phyloP scores from a whole-genome alignment of 92 coral and sea anemone genomes.

The Siderastrea siderea region DNA sequence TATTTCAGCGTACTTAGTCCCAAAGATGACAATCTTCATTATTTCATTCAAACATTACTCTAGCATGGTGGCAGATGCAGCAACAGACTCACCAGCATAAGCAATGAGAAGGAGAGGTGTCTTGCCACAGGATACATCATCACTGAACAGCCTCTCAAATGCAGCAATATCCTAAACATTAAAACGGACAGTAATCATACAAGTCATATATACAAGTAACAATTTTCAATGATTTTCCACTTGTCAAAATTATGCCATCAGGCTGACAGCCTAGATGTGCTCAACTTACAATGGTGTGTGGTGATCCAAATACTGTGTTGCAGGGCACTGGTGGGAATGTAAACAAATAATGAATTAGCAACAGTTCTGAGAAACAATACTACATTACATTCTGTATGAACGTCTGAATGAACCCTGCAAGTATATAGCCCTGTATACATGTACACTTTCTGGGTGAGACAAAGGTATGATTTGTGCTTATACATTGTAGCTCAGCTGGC shows the following conservation, averaged over 20 bases:
- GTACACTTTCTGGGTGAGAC: too few species aligned
- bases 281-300: conserved; percentile 91
- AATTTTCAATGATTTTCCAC: neutral
- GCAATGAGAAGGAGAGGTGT: conserved; percentile 95
- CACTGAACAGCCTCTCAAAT: conserved; percentile 96
- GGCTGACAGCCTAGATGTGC: neutral
- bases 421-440: too few species aligned
- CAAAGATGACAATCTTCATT: too few species aligned
- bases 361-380: neutral
- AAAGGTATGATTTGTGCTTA: too few species aligned
- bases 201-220: neutral
- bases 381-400: neutral
- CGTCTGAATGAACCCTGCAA: too few species aligned
- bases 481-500: too few species aligned
- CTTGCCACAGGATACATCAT: conserved; percentile 98
- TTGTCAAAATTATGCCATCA: neutral
- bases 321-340: conserved; percentile 81
- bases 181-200: neutral
- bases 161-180: conserved; percentile 92
- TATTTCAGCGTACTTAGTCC: too few species aligned
- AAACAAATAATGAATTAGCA: neutral
- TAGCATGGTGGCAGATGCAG: neutral
- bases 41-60: neutral
- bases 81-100: conserved; percentile 88
- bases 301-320: conserved; percentile 97